A percentile compares a stretch with the other conserved stretches of the same genome.
Evolutionary conservation across 2,888 invertebrate species (phyloP).

Genomic region (Gastracanthus pulcherrimus): DNA sequence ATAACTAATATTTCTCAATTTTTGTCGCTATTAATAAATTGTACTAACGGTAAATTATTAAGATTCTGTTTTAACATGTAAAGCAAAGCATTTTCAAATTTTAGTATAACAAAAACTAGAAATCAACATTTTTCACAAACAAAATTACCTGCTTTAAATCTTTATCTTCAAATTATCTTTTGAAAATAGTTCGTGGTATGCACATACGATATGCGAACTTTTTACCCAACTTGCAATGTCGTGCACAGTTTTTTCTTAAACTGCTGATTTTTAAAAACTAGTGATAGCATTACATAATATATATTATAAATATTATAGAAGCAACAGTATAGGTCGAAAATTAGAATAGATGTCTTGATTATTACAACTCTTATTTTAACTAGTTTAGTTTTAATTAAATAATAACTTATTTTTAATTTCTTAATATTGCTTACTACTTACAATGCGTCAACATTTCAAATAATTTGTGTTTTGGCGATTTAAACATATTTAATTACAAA

Average conservation of each 20-base stretch:
- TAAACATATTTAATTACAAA: too few relatives aligned
- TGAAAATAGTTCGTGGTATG: constrained; percentile 32
- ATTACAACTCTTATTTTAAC: too few relatives aligned
- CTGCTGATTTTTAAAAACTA: constrained; percentile 50
- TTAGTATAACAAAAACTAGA: constrained; percentile 11
- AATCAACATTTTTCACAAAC: constrained; percentile 14
- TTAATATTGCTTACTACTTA: too few relatives aligned
- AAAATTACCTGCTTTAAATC: constrained; percentile 36
- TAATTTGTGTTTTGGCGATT: too few relatives aligned
- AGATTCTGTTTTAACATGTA: background rate
- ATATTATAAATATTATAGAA: constrained; percentile 10
- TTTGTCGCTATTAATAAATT: too few relatives aligned
- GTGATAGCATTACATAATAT: constrained; percentile 32
- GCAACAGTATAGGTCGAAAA: background rate
- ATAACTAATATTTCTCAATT: too few relatives aligned
- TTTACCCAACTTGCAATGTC: constrained; percentile 51
- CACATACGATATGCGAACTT: constrained; percentile 32
- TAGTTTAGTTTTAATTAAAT: too few relatives aligned
- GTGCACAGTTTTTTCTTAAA: constrained; percentile 52
- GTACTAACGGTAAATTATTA: background rate
- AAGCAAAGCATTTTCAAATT: constrained; percentile 8
- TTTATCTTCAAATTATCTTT: constrained; percentile 35
- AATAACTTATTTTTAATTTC: too few relatives aligned
- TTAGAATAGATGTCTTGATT: background rate
- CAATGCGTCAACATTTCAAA: too few relatives aligned